These are phyloP conservation scores for Sarotherodon lohbergeri DNA, from an alignment of 2,113 vertebrate species.

Conservation along the genomic window DNA sequence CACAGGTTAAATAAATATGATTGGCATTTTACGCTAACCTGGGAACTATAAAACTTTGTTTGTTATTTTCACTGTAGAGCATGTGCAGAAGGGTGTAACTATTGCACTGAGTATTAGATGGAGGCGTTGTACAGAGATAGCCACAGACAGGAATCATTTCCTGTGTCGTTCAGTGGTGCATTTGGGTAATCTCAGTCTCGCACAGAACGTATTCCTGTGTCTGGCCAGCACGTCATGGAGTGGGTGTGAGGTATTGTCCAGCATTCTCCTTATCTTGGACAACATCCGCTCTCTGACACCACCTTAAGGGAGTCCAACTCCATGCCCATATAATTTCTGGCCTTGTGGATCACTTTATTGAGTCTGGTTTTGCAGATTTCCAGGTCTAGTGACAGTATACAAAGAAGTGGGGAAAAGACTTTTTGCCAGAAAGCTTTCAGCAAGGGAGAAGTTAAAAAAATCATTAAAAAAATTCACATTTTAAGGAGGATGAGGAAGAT, in stretches of 20 bases:
- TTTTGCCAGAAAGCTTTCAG: not conserved
- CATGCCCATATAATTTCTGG: not conserved
- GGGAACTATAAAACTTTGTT: not conserved
- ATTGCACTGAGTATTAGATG: not conserved
- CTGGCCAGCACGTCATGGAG: not conserved
- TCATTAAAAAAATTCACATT: not conserved
- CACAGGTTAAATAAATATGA: fast-evolving
- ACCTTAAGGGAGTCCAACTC: not conserved
- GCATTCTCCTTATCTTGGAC: not conserved
- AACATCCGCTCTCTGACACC: not conserved
- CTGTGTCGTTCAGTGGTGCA: not conserved
- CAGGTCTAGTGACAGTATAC: not conserved
- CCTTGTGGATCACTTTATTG: fast-evolving
- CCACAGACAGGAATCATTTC: not conserved
- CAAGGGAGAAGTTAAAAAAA: not conserved
- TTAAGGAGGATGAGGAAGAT: not conserved
- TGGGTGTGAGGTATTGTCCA: not conserved
- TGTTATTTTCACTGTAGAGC: not conserved
- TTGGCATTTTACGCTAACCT: not conserved
- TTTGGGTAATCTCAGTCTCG: not conserved
- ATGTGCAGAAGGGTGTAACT: not conserved
- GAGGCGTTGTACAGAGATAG: not conserved
- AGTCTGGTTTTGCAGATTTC: not conserved
- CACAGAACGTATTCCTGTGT: not conserved
- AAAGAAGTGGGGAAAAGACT: fast-evolving